Evolutionary conservation across 2,113 vertebrate genomes (phyloP).

Genomic region (Antennarius striatus): DNA sequence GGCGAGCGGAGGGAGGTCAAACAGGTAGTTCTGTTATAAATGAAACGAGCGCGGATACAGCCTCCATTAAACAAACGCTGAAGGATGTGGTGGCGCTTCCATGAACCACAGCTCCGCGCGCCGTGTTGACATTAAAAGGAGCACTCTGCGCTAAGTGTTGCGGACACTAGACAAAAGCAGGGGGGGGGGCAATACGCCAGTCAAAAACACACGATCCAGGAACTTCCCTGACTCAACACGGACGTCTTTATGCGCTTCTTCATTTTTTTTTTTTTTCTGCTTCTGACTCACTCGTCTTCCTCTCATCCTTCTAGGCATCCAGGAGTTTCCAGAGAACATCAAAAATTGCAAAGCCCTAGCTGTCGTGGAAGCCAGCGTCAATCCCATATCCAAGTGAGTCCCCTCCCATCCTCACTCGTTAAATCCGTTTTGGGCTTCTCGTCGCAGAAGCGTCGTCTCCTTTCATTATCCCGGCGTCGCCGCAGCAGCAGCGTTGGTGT

Average conservation of each 20-base stretch:
- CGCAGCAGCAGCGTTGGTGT: too few relatives aligned
- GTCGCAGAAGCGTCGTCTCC: not conserved
- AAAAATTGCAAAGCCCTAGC: slow-evolving; percentile 97
- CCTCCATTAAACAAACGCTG: slow-evolving; percentile 28
- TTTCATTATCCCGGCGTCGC: too few relatives aligned
- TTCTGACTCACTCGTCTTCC: slow-evolving; percentile 13
- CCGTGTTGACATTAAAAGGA: slow-evolving; percentile 45
- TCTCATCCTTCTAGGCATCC: slow-evolving; percentile 87
- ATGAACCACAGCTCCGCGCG: slow-evolving; percentile 21
- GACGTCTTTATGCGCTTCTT: not conserved
- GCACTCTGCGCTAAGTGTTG: slow-evolving; percentile 54
- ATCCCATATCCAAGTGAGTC: slow-evolving; percentile 98
- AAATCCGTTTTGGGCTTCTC: not conserved
- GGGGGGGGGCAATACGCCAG: too few relatives aligned
- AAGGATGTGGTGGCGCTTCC: slow-evolving; percentile 29
- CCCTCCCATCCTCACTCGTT: not conserved
- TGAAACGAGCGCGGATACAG: slow-evolving; percentile 8
- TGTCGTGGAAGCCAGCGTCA: slow-evolving; percentile 96
- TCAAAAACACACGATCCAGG: too few relatives aligned
- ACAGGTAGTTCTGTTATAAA: slow-evolving; percentile 24
- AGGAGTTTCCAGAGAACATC: slow-evolving; percentile 99
- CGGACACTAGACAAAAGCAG: slow-evolving; percentile 49
- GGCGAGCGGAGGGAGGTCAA: slow-evolving; percentile 12
- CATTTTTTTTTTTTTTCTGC: slow-evolving; percentile 25
- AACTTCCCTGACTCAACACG: not conserved